Base-by-base conservation (phyloP, 2,113 vertebrate species). In the Pedetes capensis region DNA sequence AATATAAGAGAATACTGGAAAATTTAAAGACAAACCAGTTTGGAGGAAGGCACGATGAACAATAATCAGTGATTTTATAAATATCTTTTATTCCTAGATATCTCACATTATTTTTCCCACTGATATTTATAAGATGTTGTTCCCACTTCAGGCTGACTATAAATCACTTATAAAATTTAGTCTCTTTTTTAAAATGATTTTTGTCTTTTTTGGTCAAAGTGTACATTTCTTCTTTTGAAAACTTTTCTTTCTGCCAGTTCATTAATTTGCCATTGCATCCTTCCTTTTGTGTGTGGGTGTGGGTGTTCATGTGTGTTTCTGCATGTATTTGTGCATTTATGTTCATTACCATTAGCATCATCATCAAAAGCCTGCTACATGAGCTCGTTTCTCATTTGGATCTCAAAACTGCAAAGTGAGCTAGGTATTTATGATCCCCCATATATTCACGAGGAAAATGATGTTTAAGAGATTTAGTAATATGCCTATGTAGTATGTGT, bases 131-230 rank as follows among this genome's bases (percentile, higher is more conserved):
- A 86, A 89, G 39, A 44, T 78, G 13, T 34, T 86, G 8, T 75
- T 74, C 53, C 39, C 68, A 68, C 42, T 79, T 76, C 13, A 37
- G 55, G 10, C 42, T 69, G 20, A 78, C 14, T 25, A 14, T 87
- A 88, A 83, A 53, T 39, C 42, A 69, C 25, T 78, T 87, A 51
- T 78, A 74, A 92, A 95, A 84, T 89, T 63, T 63, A 57, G 47
- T 72, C 53, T 92, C n/a, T 57, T 47, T 75, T 87, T 68, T 63
- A 89, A 89, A 69, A 29, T 75, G 14, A 34, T 37, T 78, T 93
- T 79, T 23, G 23, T 57, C 44, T 72, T n/a, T 69, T 68, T 71
- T 79, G 32, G 8, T 87, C 64, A 79, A 59, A n/a, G 22, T 66
- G 5, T 63, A 39, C 23, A 61, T 81, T 75, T 94, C 53, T 83